phyloP scores from a whole-genome alignment of 2,888 invertebrate genomes.

The Anarsia innoxiella region DNA sequence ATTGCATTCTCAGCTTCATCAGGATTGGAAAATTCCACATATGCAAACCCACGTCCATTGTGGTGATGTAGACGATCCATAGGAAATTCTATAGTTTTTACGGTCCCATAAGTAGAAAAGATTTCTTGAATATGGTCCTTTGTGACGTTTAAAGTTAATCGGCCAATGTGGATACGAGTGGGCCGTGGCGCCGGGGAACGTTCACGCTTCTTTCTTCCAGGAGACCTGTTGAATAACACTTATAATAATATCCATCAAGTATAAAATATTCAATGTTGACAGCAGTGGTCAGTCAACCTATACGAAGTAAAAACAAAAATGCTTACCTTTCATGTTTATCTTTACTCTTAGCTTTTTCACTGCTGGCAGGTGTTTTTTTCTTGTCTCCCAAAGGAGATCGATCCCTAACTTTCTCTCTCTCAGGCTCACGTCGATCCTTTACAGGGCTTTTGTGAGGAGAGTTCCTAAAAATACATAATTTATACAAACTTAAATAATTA shows the following conservation, averaged over 20 bases:
- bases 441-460: slow-evolving; percentile 66
- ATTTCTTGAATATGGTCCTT: slow-evolving; percentile 94
- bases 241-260: slow-evolving; percentile 3
- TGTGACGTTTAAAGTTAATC: slow-evolving; percentile 93
- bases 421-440: slow-evolving; percentile 64
- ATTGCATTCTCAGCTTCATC: slow-evolving; percentile 99
- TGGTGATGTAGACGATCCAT: slow-evolving; percentile 91
- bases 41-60: slow-evolving; percentile 94
- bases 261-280: too few relatives aligned
- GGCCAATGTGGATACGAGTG: slow-evolving; percentile 94
- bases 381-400: slow-evolving; percentile 62
- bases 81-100: slow-evolving; percentile 93
- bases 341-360: slow-evolving; percentile 61
- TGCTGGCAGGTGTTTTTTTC: slow-evolving; percentile 48
- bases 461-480: slow-evolving; percentile 41
- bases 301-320: not conserved
- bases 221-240: slow-evolving; percentile 65
- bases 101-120: slow-evolving; percentile 89
- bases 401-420: slow-evolving; percentile 60
- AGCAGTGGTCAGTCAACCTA: too few relatives aligned
- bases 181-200: slow-evolving; percentile 93
- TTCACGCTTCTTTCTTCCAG: slow-evolving; percentile 81
- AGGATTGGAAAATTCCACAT: slow-evolving; percentile 93
- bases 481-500: too few relatives aligned
- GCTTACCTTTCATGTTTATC: slow-evolving; percentile 61